phyloP scores from a whole-genome alignment of 2,113 vertebrate genomes.

The Tonatia bakeri region DNA sequence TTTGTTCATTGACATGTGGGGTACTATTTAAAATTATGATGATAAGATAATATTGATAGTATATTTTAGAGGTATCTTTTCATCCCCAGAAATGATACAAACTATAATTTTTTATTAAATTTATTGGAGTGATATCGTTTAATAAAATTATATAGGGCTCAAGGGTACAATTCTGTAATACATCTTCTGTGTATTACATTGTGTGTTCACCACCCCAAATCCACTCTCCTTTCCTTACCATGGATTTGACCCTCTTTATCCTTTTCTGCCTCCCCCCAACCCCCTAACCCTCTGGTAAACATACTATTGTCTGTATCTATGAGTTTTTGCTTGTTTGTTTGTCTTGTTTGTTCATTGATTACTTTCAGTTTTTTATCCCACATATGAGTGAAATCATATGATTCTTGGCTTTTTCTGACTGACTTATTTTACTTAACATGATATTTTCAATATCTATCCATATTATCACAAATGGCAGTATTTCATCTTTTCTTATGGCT shows the following conservation, averaged over 20 bases:
- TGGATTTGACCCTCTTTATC: neutral
- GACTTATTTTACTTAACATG: neutral
- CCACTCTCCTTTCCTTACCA: too few species aligned
- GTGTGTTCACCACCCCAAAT: neutral
- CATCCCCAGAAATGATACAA: neutral
- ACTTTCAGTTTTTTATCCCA: neutral
- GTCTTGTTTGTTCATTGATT: neutral
- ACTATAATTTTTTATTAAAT: neutral
- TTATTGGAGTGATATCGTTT: neutral
- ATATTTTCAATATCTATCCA: neutral
- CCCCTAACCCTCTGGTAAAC: neutral
- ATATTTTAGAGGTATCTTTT: constrained; percentile 14
- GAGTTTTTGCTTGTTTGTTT: neutral
- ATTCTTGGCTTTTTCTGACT: neutral
- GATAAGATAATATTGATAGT: neutral
- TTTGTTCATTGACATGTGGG: neutral
- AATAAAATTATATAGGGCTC: neutral
- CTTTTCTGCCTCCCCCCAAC: neutral
- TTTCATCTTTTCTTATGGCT: neutral
- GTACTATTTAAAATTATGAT: constrained; percentile 6
- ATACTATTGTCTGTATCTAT: neutral
- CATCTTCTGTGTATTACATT: neutral
- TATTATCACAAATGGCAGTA: neutral
- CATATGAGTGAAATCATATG: neutral
- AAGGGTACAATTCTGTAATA: neutral